Conservation (phyloP, 2,888 invertebrate genomes). For the Tenthredo scrophulariae region DNA sequence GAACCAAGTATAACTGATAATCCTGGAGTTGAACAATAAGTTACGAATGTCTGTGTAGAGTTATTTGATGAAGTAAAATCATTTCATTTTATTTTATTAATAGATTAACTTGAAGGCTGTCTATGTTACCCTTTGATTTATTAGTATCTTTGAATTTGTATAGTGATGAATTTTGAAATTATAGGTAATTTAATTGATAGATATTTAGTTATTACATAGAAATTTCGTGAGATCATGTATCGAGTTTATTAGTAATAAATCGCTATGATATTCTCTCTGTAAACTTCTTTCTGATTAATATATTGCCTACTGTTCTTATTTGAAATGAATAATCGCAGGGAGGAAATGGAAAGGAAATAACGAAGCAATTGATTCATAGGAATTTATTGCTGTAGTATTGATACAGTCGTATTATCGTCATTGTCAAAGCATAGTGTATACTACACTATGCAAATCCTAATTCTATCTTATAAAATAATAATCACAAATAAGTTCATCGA, state of each 20-base stretch:
- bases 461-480: no score
- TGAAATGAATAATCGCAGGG: no score
- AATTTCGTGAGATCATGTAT: not conserved
- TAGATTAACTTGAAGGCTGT: not conserved
- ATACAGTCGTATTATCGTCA: no score
- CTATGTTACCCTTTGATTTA: not conserved
- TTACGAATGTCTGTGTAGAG: not conserved
- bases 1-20: not conserved
- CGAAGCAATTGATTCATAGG: no score
- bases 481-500: no score
- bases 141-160: not conserved
- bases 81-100: not conserved
- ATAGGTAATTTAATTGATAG: not conserved
- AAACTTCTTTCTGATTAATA: no score
- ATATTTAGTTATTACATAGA: not conserved
- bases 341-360: no score
- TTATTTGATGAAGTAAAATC: not conserved
- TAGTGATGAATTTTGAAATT: not conserved
- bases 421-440: no score
- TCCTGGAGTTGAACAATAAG: not conserved
- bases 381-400: no score
- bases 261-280: not conserved
- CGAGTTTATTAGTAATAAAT: not conserved
- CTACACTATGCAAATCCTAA: no score
- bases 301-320: no score